These are phyloP conservation scores for Cheilosia soror DNA, from an alignment of 2,888 invertebrate species.

Conservation along the genomic window DNA sequence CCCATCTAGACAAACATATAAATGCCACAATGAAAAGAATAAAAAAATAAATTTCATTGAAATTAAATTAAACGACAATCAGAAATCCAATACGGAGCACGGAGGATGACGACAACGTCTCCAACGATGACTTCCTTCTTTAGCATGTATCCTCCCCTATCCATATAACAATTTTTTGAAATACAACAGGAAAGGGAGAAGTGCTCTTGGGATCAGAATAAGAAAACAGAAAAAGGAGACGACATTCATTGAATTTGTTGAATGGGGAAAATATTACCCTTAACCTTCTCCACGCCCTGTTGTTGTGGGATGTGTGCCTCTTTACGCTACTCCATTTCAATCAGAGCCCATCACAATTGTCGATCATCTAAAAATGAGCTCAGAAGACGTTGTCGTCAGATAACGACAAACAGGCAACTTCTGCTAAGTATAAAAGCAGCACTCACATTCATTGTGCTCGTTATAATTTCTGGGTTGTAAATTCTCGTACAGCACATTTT, in stretches of 20 bases:
- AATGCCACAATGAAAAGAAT: constrained; percentile 15
- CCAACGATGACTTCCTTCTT: constrained; percentile 21
- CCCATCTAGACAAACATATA: constrained; percentile 14
- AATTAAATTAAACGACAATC: constrained; percentile 71
- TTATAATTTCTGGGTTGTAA: constrained; percentile 20
- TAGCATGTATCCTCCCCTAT: constrained; percentile 27
- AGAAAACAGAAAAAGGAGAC: constrained; percentile 26
- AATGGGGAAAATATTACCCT: constrained; percentile 32
- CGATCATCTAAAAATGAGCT: constrained; percentile 11
- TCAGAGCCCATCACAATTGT: constrained; percentile 23
- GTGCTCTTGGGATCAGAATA: constrained; percentile 47
- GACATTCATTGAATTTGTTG: constrained; percentile 47
- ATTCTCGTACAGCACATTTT: neutral
- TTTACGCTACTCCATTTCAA: constrained; percentile 29
- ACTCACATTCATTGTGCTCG: constrained; percentile 12
- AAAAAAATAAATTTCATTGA: constrained; percentile 56
- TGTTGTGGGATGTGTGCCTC: constrained; percentile 7
- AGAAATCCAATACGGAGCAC: constrained; percentile 48
- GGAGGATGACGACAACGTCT: neutral
- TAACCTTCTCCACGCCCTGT: neutral
- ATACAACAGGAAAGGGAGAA: constrained; percentile 24
- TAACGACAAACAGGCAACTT: constrained; percentile 30
- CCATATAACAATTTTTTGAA: constrained; percentile 1
- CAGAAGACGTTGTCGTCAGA: constrained; percentile 17
- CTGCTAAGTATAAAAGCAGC: constrained; percentile 14